Evolutionary conservation across 2,113 vertebrate species (phyloP).

Genomic region (Rhea americana): DNA sequence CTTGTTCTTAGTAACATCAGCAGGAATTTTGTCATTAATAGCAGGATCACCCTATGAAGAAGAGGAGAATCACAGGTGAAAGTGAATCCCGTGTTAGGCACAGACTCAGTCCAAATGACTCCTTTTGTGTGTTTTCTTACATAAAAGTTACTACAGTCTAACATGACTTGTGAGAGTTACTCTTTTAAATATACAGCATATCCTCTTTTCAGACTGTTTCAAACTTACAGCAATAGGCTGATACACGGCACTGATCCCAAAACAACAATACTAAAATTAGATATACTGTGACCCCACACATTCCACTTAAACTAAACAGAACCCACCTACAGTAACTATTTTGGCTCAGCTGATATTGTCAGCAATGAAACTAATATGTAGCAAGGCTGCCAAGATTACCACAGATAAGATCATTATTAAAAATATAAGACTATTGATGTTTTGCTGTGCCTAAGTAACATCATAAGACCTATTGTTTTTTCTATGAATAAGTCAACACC

Average conservation of each 20-base stretch:
- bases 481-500: not conserved
- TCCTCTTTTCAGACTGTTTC: conserved; percentile 4
- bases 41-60: not conserved
- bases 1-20: not conserved
- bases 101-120: not conserved
- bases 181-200: conserved; percentile 17
- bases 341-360: not conserved
- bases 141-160: not conserved
- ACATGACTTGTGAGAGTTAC: conserved; percentile 10
- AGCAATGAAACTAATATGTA: not conserved
- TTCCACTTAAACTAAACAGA: conserved; percentile 26
- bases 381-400: not conserved
- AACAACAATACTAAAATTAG: conserved; percentile 28
- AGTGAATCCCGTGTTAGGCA: not conserved
- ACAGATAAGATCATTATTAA: conserved; percentile 6
- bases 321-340: conserved; percentile 24
- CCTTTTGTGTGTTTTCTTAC: not conserved
- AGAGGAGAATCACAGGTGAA: not conserved
- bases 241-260: not conserved
- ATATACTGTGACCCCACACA: not conserved
- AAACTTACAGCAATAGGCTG: not conserved
- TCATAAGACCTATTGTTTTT: not conserved
- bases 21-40: not conserved
- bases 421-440: not conserved
- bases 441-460: not conserved